Percentiles rank a stretch among this genome's conserved stretches.
phyloP scores from a whole-genome alignment of 2,797 vertebrate species.

The Vultur gryphus region DNA sequence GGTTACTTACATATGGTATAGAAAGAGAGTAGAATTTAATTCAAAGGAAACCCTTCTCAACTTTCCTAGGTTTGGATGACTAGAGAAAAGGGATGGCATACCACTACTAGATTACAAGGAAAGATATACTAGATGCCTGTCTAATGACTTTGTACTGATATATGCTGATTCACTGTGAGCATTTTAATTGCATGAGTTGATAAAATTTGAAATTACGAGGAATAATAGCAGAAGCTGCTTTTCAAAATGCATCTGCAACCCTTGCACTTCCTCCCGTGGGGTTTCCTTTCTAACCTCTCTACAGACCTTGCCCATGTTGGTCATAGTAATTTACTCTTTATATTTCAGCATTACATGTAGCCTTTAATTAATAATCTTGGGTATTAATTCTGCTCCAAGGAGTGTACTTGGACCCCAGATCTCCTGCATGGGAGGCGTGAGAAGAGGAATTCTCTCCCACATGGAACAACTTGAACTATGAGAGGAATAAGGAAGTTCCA shows the following conservation, averaged over 20 bases:
- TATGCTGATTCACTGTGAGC: neutral
- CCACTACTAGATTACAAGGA: neutral
- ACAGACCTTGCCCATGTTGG: neutral
- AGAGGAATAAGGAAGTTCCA: neutral
- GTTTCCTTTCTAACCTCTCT: neutral
- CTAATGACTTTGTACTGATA: neutral
- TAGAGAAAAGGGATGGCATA: neutral
- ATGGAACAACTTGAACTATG: fast-evolving
- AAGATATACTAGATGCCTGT: neutral
- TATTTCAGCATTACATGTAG: neutral
- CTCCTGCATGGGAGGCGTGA: neutral
- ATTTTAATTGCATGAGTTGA: neutral
- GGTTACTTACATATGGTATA: neutral
- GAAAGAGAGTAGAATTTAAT: neutral
- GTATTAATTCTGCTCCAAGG: neutral
- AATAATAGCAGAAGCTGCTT: neutral
- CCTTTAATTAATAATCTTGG: neutral
- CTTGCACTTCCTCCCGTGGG: neutral
- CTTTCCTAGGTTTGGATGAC: neutral
- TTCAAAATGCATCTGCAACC: neutral
- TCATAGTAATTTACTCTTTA: neutral
- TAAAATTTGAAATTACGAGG: neutral
- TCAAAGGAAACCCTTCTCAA: neutral
- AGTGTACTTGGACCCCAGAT: neutral
- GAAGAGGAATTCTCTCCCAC: neutral